Evolutionary conservation across 2,888 invertebrate genomes (phyloP).

Genomic region (Nemapogon koenigi): DNA sequence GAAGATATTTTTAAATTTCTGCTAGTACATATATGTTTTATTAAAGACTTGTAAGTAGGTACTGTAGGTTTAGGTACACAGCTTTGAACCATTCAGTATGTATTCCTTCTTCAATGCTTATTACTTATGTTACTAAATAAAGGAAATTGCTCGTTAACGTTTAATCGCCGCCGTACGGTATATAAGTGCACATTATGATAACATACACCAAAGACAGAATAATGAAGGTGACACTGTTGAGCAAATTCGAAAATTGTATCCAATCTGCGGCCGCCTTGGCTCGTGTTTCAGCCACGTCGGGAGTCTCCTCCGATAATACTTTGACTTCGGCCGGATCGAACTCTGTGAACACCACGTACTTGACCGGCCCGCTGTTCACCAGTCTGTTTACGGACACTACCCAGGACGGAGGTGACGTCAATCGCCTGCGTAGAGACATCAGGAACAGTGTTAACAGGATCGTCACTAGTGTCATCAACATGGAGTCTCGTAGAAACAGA

Average conservation of each 20-base stretch:
- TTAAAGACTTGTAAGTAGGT: no score
- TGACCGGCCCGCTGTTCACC: conserved; percentile 37
- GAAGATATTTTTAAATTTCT: no score
- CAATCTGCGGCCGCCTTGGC: conserved; percentile 30
- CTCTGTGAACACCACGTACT: conserved; percentile 49
- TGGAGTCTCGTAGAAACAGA: conserved; percentile 48
- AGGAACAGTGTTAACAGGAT: conserved; percentile 40
- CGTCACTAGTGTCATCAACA: conserved; percentile 39
- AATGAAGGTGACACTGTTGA: conserved; percentile 41
- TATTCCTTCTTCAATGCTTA: no score
- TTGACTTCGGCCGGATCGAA: conserved; percentile 39
- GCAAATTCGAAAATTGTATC: conserved; percentile 41
- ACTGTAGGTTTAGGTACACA: no score
- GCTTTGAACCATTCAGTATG: no score
- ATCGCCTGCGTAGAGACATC: conserved; percentile 31
- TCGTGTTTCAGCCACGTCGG: conserved; percentile 20
- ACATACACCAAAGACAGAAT: conserved; percentile 35
- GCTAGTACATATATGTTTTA: no score
- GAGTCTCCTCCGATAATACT: conserved; percentile 23
- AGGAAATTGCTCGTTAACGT: no score
- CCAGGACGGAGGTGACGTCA: conserved; percentile 36
- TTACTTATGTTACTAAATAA: no score
- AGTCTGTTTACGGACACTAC: conserved; percentile 32
- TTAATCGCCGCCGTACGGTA: conserved; percentile 35
- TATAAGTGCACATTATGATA: conserved; percentile 37